Evolutionary conservation across 2,113 vertebrate genomes (phyloP).

Genomic region (Montifringilla adamsi): DNA sequence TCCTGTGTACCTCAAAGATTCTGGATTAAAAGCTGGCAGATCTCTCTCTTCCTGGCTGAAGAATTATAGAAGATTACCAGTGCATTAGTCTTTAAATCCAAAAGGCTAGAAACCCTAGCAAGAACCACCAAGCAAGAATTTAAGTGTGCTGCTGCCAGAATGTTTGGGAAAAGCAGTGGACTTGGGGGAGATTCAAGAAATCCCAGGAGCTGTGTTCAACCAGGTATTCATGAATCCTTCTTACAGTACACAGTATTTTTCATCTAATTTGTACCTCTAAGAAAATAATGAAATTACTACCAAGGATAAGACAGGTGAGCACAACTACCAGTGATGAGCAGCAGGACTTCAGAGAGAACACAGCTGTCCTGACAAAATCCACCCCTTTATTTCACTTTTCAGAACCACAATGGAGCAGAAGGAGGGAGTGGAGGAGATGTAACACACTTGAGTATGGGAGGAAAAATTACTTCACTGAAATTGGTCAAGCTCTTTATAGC

Average conservation of each 20-base stretch:
- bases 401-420: neutral
- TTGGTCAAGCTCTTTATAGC: neutral
- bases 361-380: neutral
- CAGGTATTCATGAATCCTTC: neutral
- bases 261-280: neutral
- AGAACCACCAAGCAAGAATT: neutral
- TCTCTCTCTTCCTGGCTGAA: neutral
- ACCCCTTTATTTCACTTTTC: neutral
- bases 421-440: neutral
- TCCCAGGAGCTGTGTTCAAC: neutral
- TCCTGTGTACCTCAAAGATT: neutral
- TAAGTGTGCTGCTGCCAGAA: neutral
- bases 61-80: neutral
- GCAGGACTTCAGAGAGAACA: neutral
- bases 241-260: neutral
- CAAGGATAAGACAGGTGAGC: neutral
- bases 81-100: neutral
- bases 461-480: neutral
- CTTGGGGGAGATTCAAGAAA: neutral
- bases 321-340: neutral
- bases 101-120: neutral
- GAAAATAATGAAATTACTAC: neutral
- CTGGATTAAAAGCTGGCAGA: neutral
- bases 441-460: neutral
- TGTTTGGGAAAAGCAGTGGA: neutral